These are phyloP conservation scores for Danionella dracula DNA, from an alignment of 2,797 vertebrate species.

Conservation along the genomic window DNA sequence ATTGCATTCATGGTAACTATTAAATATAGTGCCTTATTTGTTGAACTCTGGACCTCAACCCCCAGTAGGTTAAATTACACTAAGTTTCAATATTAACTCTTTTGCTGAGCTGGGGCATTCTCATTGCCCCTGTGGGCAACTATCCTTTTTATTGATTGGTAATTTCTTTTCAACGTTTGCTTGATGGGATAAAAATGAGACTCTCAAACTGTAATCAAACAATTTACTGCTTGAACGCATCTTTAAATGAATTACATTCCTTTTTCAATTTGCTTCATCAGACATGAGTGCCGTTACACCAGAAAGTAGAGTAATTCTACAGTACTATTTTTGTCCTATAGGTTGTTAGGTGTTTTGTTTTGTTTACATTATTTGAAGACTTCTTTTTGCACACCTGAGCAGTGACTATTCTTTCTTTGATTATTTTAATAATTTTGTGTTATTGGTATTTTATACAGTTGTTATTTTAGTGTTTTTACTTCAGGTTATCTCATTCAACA, in stretches of 20 bases:
- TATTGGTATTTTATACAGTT: too few species aligned
- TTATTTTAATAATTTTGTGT: too few species aligned
- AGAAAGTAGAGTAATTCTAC: background rate
- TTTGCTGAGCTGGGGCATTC: constrained; percentile 3
- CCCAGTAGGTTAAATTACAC: constrained; percentile 8
- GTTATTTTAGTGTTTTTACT: too few species aligned
- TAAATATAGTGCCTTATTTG: background rate
- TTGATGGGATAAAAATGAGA: constrained; percentile 15
- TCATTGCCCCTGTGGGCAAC: background rate
- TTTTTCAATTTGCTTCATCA: constrained; percentile 17
- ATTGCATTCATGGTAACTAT: too few species aligned
- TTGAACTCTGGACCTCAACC: constrained; percentile 10
- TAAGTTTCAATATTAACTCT: constrained; percentile 1
- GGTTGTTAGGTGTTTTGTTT: constrained; percentile 3
- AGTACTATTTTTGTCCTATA: constrained; percentile 9
- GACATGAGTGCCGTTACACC: constrained; percentile 12
- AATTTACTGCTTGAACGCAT: constrained; percentile 31
- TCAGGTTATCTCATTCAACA: too few species aligned
- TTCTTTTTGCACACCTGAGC: too few species aligned
- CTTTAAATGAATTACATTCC: constrained; percentile 17
- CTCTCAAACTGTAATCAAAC: constrained; percentile 30
- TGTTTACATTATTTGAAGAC: background rate
- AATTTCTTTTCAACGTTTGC: constrained; percentile 2
- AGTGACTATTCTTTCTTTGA: too few species aligned
- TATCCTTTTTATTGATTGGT: constrained; percentile 31